Conservation (phyloP, 2,888 invertebrate species). For the Pachliopta kotzebuea region DNA sequence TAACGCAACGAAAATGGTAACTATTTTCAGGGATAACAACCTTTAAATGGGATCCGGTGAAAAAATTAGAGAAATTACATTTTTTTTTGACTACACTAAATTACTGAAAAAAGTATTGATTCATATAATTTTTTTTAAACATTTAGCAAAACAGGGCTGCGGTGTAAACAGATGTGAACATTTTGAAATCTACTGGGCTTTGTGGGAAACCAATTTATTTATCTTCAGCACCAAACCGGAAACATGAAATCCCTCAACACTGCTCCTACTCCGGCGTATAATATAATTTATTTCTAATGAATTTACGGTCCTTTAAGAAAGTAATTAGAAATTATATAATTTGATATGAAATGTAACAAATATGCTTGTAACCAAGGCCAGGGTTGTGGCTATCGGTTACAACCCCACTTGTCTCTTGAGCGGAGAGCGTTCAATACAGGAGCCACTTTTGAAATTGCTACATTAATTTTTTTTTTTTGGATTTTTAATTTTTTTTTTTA, state of each 20-base stretch:
- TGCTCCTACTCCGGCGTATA: constrained; percentile 70
- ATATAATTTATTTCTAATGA: constrained; percentile 61
- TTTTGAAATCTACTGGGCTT: too few relatives aligned
- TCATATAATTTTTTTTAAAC: too few relatives aligned
- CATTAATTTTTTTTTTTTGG: constrained; percentile 37
- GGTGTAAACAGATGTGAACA: too few relatives aligned
- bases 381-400: constrained; percentile 62
- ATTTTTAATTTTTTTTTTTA: constrained; percentile 36
- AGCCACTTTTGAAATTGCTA: constrained; percentile 44
- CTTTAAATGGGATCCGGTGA: constrained; percentile 37
- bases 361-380: constrained; percentile 76
- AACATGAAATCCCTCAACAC: constrained; percentile 62
- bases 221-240: constrained; percentile 36
- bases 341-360: constrained; percentile 64
- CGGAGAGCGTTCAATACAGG: constrained; percentile 52
- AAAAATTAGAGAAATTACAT: too few relatives aligned
- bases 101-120: constrained; percentile 5
- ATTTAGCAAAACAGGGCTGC: too few relatives aligned
- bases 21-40: constrained; percentile 77
- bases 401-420: constrained; percentile 64
- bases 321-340: constrained; percentile 50
- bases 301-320: constrained; percentile 60
- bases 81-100: constrained; percentile 13
- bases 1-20: constrained; percentile 76
- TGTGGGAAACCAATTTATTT: too few relatives aligned